Conservation (phyloP, 2,888 invertebrate genomes). For the Drosophila peninsularis region DNA sequence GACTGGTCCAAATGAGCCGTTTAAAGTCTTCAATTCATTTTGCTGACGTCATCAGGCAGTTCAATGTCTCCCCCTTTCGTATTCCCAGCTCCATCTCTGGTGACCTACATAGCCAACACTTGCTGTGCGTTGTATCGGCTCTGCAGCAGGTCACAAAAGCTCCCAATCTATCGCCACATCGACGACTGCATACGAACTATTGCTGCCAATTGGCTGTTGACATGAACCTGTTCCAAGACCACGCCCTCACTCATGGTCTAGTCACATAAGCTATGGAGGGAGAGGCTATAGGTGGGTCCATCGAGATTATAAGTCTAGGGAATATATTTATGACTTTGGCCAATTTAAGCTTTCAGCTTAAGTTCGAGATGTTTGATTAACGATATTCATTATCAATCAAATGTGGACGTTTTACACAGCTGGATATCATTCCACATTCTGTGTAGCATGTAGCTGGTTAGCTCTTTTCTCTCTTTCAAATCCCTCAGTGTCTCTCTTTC, state of each 20-base stretch:
- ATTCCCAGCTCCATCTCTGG: background rate
- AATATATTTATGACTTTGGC: background rate
- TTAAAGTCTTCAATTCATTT: constrained; percentile 21
- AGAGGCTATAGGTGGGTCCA: background rate
- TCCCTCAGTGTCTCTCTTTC: background rate
- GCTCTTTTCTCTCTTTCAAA: background rate
- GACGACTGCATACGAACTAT: constrained; percentile 31
- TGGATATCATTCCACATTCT: background rate
- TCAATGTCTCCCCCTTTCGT: constrained; percentile 10
- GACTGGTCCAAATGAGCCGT: constrained; percentile 20
- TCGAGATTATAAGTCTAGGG: background rate
- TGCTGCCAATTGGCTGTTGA: constrained; percentile 30
- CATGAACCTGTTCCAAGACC: constrained; percentile 14
- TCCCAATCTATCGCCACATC: constrained; percentile 18
- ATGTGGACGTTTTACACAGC: background rate
- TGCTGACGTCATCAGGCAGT: constrained; percentile 54
- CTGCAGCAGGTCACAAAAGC: constrained; percentile 19
- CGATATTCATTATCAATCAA: background rate
- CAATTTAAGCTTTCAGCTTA: background rate
- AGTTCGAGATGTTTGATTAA: background rate
- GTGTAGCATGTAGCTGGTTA: background rate
- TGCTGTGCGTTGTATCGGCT: constrained; percentile 15
- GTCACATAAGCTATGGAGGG: background rate
- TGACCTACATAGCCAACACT: constrained; percentile 38
- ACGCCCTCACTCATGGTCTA: constrained; percentile 19